These are phyloP conservation scores for Megastigmus dorsalis DNA, from an alignment of 2,888 invertebrate species.

Conservation along the genomic window DNA sequence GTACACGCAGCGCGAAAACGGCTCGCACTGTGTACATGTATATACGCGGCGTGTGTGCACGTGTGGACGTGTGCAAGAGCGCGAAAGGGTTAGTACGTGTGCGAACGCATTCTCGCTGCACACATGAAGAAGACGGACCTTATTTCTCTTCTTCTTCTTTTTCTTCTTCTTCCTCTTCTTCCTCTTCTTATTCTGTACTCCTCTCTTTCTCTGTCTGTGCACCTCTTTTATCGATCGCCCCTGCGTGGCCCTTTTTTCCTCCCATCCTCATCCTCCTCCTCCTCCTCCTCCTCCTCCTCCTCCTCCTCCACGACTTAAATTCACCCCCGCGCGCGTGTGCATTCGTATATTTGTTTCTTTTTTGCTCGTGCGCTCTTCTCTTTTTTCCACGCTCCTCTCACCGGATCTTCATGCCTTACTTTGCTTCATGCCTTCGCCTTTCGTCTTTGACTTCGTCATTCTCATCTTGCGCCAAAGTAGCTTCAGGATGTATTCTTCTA, in stretches of 20 bases:
- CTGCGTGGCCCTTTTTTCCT: constrained; percentile 38
- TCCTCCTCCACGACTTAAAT: constrained; percentile 28
- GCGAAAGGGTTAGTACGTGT: not conserved
- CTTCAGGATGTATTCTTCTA: too few species aligned
- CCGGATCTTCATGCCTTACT: constrained; percentile 14
- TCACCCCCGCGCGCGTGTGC: constrained; percentile 19
- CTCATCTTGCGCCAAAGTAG: too few species aligned
- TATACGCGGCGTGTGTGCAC: not conserved
- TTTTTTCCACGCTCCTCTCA: not conserved
- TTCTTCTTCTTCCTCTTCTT: constrained; percentile 8
- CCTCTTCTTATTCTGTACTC: too few species aligned
- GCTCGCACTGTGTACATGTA: not conserved
- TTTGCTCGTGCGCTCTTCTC: constrained; percentile 30
- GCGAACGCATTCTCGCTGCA: constrained; percentile 33
- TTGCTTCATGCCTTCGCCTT: not conserved
- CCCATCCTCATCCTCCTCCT: not conserved
- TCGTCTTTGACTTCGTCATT: too few species aligned
- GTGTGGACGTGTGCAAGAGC: not conserved
- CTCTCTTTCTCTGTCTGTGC: constrained; percentile 12
- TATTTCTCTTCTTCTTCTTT: constrained; percentile 42
- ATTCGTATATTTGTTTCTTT: constrained; percentile 12
- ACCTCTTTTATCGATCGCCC: constrained; percentile 50
- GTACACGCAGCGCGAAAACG: constrained; percentile 53
- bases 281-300: constrained; percentile 11
- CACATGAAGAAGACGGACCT: constrained; percentile 29